Evolutionary conservation across 2,888 invertebrate genomes (phyloP).

Genomic region (Drosophila lacicola): DNA sequence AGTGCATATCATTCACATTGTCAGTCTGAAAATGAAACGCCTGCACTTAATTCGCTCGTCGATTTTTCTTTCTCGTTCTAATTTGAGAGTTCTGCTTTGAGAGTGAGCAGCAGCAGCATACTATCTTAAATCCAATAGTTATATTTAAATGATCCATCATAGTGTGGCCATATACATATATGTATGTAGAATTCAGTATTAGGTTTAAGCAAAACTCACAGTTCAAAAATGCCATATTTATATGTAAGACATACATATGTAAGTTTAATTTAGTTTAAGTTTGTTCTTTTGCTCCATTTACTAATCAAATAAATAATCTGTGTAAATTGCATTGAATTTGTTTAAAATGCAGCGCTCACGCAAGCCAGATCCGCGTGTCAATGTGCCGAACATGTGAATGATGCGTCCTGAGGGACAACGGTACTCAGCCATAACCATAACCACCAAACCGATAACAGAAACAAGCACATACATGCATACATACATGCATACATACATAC

Average conservation of each 20-base stretch:
- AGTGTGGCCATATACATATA: not conserved
- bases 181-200: not conserved
- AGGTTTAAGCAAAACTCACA: not conserved
- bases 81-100: not conserved
- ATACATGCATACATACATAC: not conserved
- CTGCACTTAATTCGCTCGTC: not conserved
- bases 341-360: not conserved
- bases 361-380: slow-evolving; percentile 18
- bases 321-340: not conserved
- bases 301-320: no score
- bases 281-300: not conserved
- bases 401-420: slow-evolving; percentile 28
- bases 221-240: not conserved
- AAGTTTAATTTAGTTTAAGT: not conserved
- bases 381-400: slow-evolving; percentile 29
- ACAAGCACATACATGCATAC: slow-evolving; percentile 11
- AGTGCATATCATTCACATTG: slow-evolving; percentile 45
- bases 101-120: no score
- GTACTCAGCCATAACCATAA: slow-evolving; percentile 35
- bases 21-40: not conserved
- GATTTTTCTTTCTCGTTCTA: not conserved
- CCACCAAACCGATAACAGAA: slow-evolving; percentile 31
- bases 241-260: not conserved
- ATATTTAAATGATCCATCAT: not conserved
- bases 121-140: no score